A percentile compares a stretch with the other conserved stretches of the same genome.
Evolutionary conservation across 2,113 vertebrate genomes (phyloP).

Genomic region (Climacteris rufus): DNA sequence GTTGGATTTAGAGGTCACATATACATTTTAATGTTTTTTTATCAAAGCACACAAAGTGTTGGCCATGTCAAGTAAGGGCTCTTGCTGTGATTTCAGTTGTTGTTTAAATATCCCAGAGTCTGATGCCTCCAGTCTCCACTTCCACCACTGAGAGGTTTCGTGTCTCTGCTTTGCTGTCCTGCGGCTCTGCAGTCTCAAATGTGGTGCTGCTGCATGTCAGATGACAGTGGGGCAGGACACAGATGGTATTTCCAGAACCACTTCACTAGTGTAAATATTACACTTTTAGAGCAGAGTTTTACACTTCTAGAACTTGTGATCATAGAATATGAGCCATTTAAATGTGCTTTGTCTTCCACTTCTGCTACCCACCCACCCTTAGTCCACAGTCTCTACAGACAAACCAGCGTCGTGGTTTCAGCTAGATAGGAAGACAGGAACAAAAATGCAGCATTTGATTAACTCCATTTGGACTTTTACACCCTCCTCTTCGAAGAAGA

Average conservation of each 20-base stretch:
- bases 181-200: background rate
- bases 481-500: background rate
- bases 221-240: background rate
- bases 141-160: rapidly evolving
- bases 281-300: background rate
- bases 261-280: background rate
- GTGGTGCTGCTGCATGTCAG: background rate
- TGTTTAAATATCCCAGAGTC: background rate
- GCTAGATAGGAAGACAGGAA: background rate
- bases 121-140: background rate
- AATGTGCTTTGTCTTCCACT: background rate
- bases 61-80: background rate
- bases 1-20: background rate
- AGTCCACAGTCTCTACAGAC: background rate
- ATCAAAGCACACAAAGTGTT: background rate
- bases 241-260: background rate
- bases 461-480: background rate
- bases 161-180: background rate
- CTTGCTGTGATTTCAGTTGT: background rate
- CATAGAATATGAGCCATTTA: background rate
- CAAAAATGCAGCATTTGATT: background rate
- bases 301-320: background rate
- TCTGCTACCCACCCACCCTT: background rate
- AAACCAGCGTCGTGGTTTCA: background rate
- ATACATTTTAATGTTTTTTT: background rate